Conservation (phyloP, 2,113 vertebrate genomes). For the Gymnorhina tibicen region DNA sequence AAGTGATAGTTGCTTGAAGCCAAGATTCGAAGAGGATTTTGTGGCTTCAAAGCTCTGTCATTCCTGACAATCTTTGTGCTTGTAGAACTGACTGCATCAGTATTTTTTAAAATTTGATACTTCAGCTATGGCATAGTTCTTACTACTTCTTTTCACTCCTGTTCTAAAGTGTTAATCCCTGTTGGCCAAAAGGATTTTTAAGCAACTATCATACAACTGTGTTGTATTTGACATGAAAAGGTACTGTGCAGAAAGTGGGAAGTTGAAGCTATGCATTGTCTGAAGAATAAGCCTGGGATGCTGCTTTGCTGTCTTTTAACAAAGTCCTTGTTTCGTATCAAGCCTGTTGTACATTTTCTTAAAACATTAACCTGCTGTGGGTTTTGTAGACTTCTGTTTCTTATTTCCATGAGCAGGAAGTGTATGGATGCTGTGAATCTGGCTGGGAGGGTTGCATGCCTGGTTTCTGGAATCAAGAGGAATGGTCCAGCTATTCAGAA, state of each 20-base stretch:
- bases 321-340: background rate
- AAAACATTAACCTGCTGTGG: background rate
- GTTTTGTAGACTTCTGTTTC: background rate
- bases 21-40: slow-evolving; percentile 19
- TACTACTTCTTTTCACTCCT: background rate
- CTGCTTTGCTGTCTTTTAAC: background rate
- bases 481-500: background rate
- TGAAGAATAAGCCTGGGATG: background rate
- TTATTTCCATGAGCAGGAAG: background rate
- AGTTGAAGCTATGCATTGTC: background rate
- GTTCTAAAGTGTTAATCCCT: background rate
- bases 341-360: background rate
- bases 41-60: slow-evolving; percentile 25
- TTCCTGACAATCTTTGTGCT: slow-evolving; percentile 2
- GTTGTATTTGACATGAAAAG: background rate
- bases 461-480: background rate
- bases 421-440: background rate
- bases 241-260: background rate
- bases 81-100: background rate
- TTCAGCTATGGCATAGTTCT: background rate
- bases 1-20: slow-evolving; percentile 6
- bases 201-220: background rate
- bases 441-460: background rate
- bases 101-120: background rate
- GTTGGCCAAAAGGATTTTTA: background rate